phyloP scores from a whole-genome alignment of 2,797 vertebrate species.

The Myripristis jacobus region DNA sequence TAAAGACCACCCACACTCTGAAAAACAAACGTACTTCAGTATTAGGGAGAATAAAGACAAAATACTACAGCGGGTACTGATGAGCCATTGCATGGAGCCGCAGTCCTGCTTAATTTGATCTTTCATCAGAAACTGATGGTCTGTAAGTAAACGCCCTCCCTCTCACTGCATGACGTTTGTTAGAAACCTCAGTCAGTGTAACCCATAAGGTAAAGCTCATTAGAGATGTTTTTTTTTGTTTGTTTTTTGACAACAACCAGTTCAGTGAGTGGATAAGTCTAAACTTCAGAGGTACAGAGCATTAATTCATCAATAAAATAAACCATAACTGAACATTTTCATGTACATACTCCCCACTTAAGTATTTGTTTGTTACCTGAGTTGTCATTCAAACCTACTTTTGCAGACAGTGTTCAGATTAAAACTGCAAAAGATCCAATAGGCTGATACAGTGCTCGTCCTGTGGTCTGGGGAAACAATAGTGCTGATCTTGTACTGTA shows the following conservation, averaged over 20 bases:
- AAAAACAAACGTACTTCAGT: constrained; percentile 2
- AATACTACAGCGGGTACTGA: constrained; percentile 27
- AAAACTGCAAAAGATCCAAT: constrained; percentile 66
- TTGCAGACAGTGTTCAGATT: constrained; percentile 69
- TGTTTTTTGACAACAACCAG: constrained; percentile 45
- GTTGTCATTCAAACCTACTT: constrained; percentile 73
- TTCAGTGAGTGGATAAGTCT: constrained; percentile 31
- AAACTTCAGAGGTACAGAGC: constrained; percentile 24
- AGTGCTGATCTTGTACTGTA: constrained; percentile 52
- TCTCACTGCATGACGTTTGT: constrained; percentile 22
- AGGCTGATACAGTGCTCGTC: constrained; percentile 60
- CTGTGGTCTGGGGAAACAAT: constrained; percentile 40
- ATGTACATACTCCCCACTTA: constrained; percentile 42
- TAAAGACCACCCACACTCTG: constrained; percentile 27
- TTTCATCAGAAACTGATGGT: constrained; percentile 6
- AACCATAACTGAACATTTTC: constrained; percentile 36
- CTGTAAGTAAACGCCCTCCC: constrained; percentile 16
- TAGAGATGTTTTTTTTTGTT: constrained; percentile 20
- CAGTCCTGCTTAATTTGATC: constrained; percentile 32
- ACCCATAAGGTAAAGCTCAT: constrained; percentile 37
- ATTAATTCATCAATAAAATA: constrained; percentile 44
- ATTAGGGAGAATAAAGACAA: constrained; percentile 11
- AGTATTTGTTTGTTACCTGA: constrained; percentile 77
- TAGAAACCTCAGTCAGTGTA: constrained; percentile 16
- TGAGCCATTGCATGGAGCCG: constrained; percentile 12